These are phyloP conservation scores for Elachura formosa DNA, from an alignment of 2,113 vertebrate genomes.

Conservation along the genomic window DNA sequence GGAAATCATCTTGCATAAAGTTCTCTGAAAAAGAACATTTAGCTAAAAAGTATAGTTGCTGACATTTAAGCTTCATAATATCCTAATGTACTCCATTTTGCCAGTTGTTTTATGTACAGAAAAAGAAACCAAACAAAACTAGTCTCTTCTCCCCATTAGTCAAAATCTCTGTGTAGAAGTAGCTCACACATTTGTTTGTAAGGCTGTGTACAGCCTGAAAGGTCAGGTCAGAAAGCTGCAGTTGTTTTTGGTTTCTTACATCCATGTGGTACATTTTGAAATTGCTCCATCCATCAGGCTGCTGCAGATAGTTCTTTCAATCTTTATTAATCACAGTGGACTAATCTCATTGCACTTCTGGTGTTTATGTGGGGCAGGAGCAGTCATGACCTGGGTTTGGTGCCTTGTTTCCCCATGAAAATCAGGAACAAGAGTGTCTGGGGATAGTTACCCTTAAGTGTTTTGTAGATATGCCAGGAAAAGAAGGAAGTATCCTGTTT, in stretches of 20 bases:
- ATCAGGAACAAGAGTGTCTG: neutral
- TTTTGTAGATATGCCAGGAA: neutral
- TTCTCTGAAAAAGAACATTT: constrained; percentile 7
- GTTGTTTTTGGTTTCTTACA: neutral
- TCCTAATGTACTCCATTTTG: neutral
- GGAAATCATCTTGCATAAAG: constrained; percentile 45
- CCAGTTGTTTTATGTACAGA: neutral
- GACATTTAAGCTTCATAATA: neutral
- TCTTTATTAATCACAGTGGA: neutral
- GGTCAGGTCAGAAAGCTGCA: neutral
- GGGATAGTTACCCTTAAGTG: neutral
- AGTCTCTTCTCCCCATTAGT: neutral
- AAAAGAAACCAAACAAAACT: neutral
- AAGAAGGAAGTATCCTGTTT: neutral
- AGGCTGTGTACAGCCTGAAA: neutral
- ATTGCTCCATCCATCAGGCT: neutral
- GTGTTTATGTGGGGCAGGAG: neutral
- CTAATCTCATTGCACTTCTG: neutral
- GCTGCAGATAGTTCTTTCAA: neutral
- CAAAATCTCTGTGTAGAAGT: neutral
- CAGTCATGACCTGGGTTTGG: neutral
- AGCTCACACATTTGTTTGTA: neutral
- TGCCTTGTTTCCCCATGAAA: neutral
- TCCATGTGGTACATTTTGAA: neutral
- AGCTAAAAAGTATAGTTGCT: neutral